These are phyloP conservation scores for Stegastes partitus DNA, from an alignment of 2,113 vertebrate species.

Conservation along the genomic window DNA sequence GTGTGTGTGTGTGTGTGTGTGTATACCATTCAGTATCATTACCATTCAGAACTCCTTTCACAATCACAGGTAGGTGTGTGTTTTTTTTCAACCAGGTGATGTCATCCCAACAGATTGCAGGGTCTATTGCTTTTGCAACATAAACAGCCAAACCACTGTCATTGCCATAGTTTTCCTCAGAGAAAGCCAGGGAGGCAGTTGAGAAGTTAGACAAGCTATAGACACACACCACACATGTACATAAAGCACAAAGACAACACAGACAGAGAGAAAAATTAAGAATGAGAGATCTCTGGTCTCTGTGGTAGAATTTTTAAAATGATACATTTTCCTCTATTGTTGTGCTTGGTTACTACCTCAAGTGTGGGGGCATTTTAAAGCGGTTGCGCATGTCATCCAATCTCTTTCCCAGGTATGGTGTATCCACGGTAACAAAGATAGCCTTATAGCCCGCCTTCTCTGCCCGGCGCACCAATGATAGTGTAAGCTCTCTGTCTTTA, in stretches of 20 bases:
- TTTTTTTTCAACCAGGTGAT: constrained; percentile 90
- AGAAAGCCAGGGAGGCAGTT: constrained; percentile 88
- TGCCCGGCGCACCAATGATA: constrained; percentile 88
- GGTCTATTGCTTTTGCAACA: constrained; percentile 90
- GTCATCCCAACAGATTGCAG: constrained; percentile 90
- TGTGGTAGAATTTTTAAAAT: background rate
- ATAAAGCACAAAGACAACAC: constrained; percentile 4
- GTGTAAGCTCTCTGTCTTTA: constrained; percentile 90
- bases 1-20: constrained; percentile 1
- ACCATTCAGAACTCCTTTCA: constrained; percentile 90
- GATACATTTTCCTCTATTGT: background rate
- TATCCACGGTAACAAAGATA: constrained; percentile 95
- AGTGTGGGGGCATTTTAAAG: constrained; percentile 92
- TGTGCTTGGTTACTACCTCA: constrained; percentile 86
- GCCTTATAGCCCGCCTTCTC: constrained; percentile 90
- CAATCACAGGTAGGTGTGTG: constrained; percentile 90
- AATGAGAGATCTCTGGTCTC: background rate
- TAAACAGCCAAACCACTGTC: constrained; percentile 93
- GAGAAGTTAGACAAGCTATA: constrained; percentile 94
- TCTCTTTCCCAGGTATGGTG: constrained; percentile 92
- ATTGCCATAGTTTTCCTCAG: constrained; percentile 87
- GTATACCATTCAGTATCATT: constrained; percentile 84
- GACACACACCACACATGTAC: constrained; percentile 26
- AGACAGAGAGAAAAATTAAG: background rate
- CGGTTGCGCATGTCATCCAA: constrained; percentile 91